Base-by-base conservation (phyloP, 2,888 invertebrate species). In the Aphrophora alni region DNA sequence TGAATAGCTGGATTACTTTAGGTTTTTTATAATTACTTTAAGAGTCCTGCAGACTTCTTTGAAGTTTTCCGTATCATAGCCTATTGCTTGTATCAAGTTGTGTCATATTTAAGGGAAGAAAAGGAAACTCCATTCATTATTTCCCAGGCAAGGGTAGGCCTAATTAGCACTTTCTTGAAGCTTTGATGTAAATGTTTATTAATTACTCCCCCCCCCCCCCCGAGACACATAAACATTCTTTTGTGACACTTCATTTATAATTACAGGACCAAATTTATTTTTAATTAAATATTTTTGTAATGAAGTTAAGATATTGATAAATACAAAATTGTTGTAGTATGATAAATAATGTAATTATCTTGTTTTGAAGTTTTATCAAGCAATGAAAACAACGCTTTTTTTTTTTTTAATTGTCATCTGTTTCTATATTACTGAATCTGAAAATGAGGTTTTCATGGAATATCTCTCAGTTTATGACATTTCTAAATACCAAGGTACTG, bases 241-340 rank as follows among this genome's bases (percentile, higher is more conserved):
- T 86, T 85, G 3, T 85, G 85, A 82, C 84, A 87, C 86, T 84
- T 74, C 86, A 8, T 24, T 28, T 72, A 73, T 27, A 51, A 80
- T 75, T 77, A 77, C 76, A 82, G 81, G 69, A 44, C 14, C 17
- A 44, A 44, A 14, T 44, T 44, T 17, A 44, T 44, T 44, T 14
- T 44, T 44, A 44, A 44, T 44, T 44, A 44, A 44, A 44, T 44
- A 8, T 44, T 12, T 44, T 44, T 44, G 17, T 14, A 44, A 44
- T 44, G 3, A 8, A 44, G 2, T 17, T 44, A 8, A 44, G 8
- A 12, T 44, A 44, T 44, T 44, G 44, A 12, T 44, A 17, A 33
- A 33, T n/a, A 33, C 33, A 33, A 33, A 33, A 4, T 33, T 33
- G n/a, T n/a, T n/a, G n/a, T n/a, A n/a, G n/a, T n/a, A n/a, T n/a